phyloP scores from a whole-genome alignment of 2,113 vertebrate species.

The Cacatua alba region DNA sequence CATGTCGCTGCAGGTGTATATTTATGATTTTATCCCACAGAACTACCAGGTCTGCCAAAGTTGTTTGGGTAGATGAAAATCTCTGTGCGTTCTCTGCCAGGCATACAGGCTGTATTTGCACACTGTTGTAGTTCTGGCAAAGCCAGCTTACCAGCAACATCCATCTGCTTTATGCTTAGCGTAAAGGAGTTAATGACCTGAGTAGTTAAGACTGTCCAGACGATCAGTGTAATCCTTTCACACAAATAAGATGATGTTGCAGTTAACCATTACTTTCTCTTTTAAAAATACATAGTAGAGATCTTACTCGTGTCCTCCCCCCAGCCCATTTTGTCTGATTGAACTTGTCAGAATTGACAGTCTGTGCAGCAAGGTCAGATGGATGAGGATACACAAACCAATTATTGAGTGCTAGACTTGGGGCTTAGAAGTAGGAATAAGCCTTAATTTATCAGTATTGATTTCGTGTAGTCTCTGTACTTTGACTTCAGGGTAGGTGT shows the following conservation, averaged over 20 bases:
- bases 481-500: not conserved
- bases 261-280: not conserved
- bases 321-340: accelerated
- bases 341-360: not conserved
- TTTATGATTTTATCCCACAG: not conserved
- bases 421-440: not conserved
- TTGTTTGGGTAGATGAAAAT: not conserved
- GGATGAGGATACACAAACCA: not conserved
- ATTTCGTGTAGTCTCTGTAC: not conserved
- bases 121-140: not conserved
- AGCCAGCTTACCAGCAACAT: not conserved
- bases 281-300: not conserved
- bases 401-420: not conserved
- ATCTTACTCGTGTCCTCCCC: not conserved
- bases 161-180: not conserved
- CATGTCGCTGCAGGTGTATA: not conserved
- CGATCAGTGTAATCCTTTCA: conserved; percentile 45
- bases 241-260: not conserved
- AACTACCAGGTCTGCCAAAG: not conserved
- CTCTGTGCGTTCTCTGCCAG: not conserved
- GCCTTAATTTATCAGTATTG: not conserved
- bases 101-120: not conserved
- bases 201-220: conserved; percentile 17
- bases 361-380: not conserved
- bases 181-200: conserved; percentile 58